Evolutionary conservation across 1,140 invertebrate genomes (phyloP), one percentile per base, ranked within the genome.

Genomic region (Odontomachus brunneus): DNA sequence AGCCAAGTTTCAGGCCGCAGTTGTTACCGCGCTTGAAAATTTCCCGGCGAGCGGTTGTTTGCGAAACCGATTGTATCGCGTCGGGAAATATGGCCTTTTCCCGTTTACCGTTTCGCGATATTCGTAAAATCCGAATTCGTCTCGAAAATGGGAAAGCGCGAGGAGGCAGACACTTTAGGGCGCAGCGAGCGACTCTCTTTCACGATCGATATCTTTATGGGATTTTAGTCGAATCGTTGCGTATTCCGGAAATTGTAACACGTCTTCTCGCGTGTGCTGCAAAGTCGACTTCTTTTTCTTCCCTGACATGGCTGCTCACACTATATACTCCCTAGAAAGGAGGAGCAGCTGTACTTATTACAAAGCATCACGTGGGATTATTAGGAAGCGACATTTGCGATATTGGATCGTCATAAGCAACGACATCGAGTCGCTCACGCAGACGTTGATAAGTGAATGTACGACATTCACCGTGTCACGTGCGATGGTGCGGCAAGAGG

Each of bases 381-480:
- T 67, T 78, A 55, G 29, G 15, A n/a, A 66, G 60, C 62, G 29
- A 66, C 22, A 38, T 0, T 53, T 51, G 24, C 44, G 4, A 76
- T 51, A 76, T 76, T 75, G 73, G 22, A 65, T 51, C 24, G 62
- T 63, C 33, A 82, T 85, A 24, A 66, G 11, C 49, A 24, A 11
- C 38, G 9, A 49, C 66, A 82, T 74, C 76, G 57, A 82, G 44
- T 72, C 14, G 33, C 26, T 44, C 38, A 49, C 60, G 29, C 62
- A 84, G 74, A 86, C 82, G 84, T 57, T 82, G 81, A 86, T 82
- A 82, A 86, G 59, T 51, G 69, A 74, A 82, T 48, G 22, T 19
- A 3, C 29, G 29, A 5, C 3, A 12, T 73, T 24, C n/a, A 44
- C 26, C 62, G n/a, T 53, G 66, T 76, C 55, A 57, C 44, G 19